Conservation (phyloP, 2,797 vertebrate genomes). For the Chelon labrosus region DNA sequence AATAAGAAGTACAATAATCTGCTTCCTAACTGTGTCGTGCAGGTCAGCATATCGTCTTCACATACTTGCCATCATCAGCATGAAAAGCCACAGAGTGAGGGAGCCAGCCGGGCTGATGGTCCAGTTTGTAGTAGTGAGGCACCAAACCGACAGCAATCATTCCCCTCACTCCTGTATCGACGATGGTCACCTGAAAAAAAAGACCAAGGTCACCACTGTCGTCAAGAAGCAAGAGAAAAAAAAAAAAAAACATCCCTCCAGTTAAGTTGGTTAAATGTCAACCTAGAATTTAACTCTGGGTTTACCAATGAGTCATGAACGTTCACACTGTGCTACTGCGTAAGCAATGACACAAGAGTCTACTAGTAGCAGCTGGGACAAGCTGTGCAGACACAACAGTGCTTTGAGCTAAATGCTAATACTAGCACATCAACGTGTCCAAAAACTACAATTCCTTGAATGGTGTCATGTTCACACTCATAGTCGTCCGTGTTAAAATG, state of each 20-base stretch:
- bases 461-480: too few relatives aligned
- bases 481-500: too few relatives aligned
- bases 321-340: neutral
- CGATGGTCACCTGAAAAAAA: slow-evolving; percentile 90
- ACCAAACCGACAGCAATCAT: slow-evolving; percentile 96
- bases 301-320: neutral
- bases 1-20: slow-evolving; percentile 4
- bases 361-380: too few relatives aligned
- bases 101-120: slow-evolving; percentile 96
- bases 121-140: slow-evolving; percentile 93
- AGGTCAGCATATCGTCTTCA: slow-evolving; percentile 39
- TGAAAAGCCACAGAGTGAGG: slow-evolving; percentile 95
- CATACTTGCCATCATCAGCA: slow-evolving; percentile 97
- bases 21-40: neutral
- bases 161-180: slow-evolving; percentile 94
- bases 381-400: too few relatives aligned
- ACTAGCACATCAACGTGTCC: too few relatives aligned
- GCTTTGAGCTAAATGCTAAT: too few relatives aligned
- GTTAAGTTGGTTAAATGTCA: neutral
- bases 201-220: neutral
- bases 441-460: too few relatives aligned
- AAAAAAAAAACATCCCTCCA: neutral
- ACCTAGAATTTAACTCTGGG: neutral
- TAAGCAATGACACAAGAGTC: neutral
- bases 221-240: neutral